Base-by-base conservation (phyloP, 2,888 invertebrate genomes). In the Rhimphoctona megacephalus region DNA sequence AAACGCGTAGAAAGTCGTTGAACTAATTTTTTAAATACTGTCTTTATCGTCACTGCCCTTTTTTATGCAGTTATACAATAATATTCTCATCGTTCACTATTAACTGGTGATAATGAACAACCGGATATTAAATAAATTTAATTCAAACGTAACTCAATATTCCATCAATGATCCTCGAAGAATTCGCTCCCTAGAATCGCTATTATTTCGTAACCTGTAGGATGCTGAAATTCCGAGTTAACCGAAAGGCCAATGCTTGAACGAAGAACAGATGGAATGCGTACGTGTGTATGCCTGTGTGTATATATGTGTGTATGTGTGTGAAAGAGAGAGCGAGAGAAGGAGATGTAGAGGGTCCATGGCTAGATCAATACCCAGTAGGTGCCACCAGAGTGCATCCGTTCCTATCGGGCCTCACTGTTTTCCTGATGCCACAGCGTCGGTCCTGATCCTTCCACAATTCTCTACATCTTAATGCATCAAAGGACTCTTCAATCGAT, bases 321-420 rank as follows among this genome's bases (percentile, higher is more conserved):
- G 9, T 6, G 66, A 30, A 36, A 69, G 6, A 6, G 39, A 67
- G 19, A 11, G 52, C 33, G 57, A 39, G 64, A 67, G 73, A 70
- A 86, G 85, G 87, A 85, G 66, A 81, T 77, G 80, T 77, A 89
- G 89, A 88, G 80, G 86, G 88, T 85, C 88, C 88, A 82, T 84
- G 83, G 61, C 85, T 87, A 87, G 90, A 91, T 91, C 91, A 91
- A 91, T 91, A 91, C 89, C 57, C 74, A 74, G 80, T 83, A 54
- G 77, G 72, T 80, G 74, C 64, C 81, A 66, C 76, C 73, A 67
- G 78, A 72, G 72, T 77, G 49, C 83, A 77, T 25, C 67, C 77
- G 73, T 67, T 73, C 73, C 57, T 74, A 70, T 81, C 72, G 43
- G 39, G 67, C 72, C 64, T 72, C 83, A 49, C 83, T 77, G 86